phyloP scores from a whole-genome alignment of 2,113 vertebrate species.

The Bufo bufo region DNA sequence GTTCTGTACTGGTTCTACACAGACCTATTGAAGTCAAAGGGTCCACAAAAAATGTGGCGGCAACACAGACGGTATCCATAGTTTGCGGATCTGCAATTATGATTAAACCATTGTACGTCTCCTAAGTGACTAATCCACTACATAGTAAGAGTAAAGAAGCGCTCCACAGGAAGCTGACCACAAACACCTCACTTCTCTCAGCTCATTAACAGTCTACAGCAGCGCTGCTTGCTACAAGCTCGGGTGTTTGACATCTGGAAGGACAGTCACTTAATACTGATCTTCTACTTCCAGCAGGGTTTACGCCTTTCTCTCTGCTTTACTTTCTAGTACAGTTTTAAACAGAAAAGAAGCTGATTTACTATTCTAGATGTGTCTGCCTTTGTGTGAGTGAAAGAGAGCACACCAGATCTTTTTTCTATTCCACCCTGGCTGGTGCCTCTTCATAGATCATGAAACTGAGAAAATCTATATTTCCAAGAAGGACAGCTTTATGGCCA shows the following conservation, averaged over 20 bases:
- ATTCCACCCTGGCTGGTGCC: slow-evolving; percentile 10
- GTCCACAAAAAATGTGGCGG: no score
- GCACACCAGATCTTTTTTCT: slow-evolving; percentile 23
- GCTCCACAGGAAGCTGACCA: not conserved
- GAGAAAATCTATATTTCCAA: slow-evolving; percentile 36
- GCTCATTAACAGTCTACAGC: slow-evolving; percentile 21
- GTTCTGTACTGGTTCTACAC: no score
- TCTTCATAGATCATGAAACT: slow-evolving; percentile 41
- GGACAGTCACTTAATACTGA: not conserved
- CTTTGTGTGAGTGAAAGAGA: not conserved
- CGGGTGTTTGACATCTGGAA: not conserved
- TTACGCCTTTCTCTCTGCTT: not conserved
- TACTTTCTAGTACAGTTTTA: not conserved
- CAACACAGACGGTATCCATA: no score
- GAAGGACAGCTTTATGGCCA: slow-evolving; percentile 46
- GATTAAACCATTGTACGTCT: not conserved
- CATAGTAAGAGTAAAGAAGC: not conserved
- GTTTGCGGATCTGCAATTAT: no score
- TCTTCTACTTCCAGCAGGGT: not conserved
- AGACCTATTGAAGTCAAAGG: no score
- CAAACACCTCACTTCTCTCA: not conserved
- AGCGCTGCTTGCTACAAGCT: not conserved
- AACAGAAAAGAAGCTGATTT: not conserved
- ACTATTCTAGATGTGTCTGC: not conserved
- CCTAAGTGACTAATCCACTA: slow-evolving; percentile 16